These are phyloP conservation scores for Ophion ventricosus DNA, from an alignment of 2,888 invertebrate genomes.

Conservation along the genomic window DNA sequence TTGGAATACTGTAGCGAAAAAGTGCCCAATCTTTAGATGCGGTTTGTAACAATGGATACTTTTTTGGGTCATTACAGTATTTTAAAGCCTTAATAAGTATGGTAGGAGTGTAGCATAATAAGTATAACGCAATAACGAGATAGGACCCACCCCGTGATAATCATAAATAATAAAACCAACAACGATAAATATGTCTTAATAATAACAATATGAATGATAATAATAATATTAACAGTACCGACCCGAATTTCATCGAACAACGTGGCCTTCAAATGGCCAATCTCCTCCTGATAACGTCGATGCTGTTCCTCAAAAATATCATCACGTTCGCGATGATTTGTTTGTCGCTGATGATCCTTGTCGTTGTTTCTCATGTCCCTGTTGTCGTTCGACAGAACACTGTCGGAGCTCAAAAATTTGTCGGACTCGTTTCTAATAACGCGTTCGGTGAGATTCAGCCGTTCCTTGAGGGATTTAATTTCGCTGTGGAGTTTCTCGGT, in stretches of 20 bases:
- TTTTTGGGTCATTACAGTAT: too few relatives aligned
- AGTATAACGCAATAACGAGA: too few relatives aligned
- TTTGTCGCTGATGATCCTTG: slow-evolving; percentile 76
- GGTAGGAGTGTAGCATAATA: too few relatives aligned
- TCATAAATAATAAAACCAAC: too few relatives aligned
- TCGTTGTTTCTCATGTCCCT: slow-evolving; percentile 62
- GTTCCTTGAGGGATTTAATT: slow-evolving; percentile 87
- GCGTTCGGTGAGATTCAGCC: slow-evolving; percentile 86
- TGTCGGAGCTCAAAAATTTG: slow-evolving; percentile 66
- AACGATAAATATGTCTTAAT: too few relatives aligned
- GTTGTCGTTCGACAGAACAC: slow-evolving; percentile 75
- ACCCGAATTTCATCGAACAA: slow-evolving; percentile 80
- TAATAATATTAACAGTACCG: slow-evolving; percentile 22
- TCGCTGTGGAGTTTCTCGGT: slow-evolving; percentile 87
- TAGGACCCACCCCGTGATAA: too few relatives aligned
- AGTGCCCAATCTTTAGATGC: too few relatives aligned
- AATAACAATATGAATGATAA: not conserved
- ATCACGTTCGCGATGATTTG: slow-evolving; percentile 81
- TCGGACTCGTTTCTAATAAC: slow-evolving; percentile 83
- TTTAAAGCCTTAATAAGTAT: not conserved
- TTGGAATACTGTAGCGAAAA: too few relatives aligned
- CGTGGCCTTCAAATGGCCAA: slow-evolving; percentile 75
- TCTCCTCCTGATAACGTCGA: slow-evolving; percentile 76
- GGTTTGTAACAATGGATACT: too few relatives aligned
- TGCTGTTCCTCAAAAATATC: slow-evolving; percentile 75